Evolutionary conservation across 2,888 invertebrate species (phyloP).

Genomic region (Drosophila crucigera): DNA sequence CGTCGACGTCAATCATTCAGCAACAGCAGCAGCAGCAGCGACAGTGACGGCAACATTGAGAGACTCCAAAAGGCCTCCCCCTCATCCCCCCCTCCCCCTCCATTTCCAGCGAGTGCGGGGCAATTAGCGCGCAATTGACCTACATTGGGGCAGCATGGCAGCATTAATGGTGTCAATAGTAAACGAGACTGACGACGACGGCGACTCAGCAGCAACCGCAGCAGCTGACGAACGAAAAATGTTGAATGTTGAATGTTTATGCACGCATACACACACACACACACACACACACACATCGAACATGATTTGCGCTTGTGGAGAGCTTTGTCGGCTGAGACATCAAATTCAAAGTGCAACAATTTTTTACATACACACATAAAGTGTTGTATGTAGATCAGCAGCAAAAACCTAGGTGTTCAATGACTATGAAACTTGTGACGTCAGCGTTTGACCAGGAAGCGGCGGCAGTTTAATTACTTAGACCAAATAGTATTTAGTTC

Average conservation of each 20-base stretch:
- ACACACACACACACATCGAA: not conserved
- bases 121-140: constrained; percentile 82
- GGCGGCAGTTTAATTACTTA: not conserved
- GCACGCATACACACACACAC: constrained; percentile 48
- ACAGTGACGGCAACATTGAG: constrained; percentile 57
- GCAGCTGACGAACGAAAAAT: constrained; percentile 55
- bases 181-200: constrained; percentile 75
- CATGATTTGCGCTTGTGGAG: constrained; percentile 3
- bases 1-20: constrained; percentile 58
- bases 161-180: constrained; percentile 82
- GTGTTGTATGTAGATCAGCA: constrained; percentile 27
- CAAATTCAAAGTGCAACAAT: constrained; percentile 65
- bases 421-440: constrained; percentile 6
- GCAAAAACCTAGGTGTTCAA: not conserved
- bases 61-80: constrained; percentile 26
- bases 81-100: not conserved
- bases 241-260: constrained; percentile 64
- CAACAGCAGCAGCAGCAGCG: constrained; percentile 42
- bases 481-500: not conserved
- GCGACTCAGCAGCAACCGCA: not conserved
- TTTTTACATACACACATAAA: constrained; percentile 32
- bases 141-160: constrained; percentile 76
- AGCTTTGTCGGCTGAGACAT: constrained; percentile 8
- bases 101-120: constrained; percentile 70
- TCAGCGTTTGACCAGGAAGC: constrained; percentile 30